Evolutionary conservation across 2,113 vertebrate species (phyloP).

Genomic region (Sphaerodactylus townsendi): DNA sequence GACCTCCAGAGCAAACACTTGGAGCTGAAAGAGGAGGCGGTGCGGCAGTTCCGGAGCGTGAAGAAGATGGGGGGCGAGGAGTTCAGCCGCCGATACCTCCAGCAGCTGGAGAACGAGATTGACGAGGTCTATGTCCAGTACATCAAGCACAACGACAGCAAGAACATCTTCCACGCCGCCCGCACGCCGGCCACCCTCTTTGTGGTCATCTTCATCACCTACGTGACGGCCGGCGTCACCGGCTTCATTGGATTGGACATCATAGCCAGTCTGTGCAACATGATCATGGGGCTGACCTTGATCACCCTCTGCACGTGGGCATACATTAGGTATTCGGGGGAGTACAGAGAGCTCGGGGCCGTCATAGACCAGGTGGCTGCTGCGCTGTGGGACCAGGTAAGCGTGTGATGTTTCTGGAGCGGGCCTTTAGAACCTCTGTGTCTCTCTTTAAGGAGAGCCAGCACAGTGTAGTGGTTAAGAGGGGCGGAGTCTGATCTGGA

Average conservation of each 20-base stretch:
- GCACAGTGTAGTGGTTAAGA: too few relatives aligned
- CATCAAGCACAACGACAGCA: slow-evolving; percentile 99
- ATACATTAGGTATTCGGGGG: slow-evolving; percentile 98
- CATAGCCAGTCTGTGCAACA: slow-evolving; percentile 97
- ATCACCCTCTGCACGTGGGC: slow-evolving; percentile 99
- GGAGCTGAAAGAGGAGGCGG: slow-evolving; percentile 86
- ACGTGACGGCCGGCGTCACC: slow-evolving; percentile 93
- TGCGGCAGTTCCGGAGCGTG: slow-evolving; percentile 89
- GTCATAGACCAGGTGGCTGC: slow-evolving; percentile 99
- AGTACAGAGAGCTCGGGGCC: slow-evolving; percentile 95
- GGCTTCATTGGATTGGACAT: slow-evolving; percentile 97
- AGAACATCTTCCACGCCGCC: slow-evolving; percentile 99
- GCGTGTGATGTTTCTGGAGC: slow-evolving; percentile 34
- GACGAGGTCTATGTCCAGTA: slow-evolving; percentile 98
- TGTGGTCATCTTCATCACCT: slow-evolving; percentile 98
- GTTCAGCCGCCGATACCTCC: slow-evolving; percentile 96
- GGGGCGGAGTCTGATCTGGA: too few relatives aligned
- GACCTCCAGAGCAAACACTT: slow-evolving; percentile 89
- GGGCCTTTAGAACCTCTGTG: too few relatives aligned
- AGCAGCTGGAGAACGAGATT: slow-evolving; percentile 92
- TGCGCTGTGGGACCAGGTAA: slow-evolving; percentile 97
- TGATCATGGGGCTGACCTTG: slow-evolving; percentile 95
- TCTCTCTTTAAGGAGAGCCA: too few relatives aligned
- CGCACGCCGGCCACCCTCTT: slow-evolving; percentile 98
- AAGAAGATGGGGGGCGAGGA: slow-evolving; percentile 99